phyloP scores from a whole-genome alignment of 2,113 vertebrate species.

The Junco hyemalis region DNA sequence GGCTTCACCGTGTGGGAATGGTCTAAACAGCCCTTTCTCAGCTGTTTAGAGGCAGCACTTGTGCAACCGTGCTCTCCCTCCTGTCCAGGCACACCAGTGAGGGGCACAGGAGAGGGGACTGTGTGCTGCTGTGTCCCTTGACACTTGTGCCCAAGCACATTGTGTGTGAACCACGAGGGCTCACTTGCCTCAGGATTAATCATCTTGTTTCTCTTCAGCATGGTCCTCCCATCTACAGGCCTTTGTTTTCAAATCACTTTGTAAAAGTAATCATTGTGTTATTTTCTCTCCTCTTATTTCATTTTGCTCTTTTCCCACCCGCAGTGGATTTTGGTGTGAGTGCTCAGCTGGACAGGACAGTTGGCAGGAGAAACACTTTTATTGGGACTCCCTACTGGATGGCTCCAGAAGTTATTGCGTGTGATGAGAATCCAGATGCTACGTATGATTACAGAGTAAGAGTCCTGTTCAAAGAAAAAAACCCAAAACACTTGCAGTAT shows the following conservation, averaged over 20 bases:
- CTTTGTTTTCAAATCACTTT: slow-evolving; percentile 10
- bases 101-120: not conserved
- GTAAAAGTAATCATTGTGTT: not conserved
- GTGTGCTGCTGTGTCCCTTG: not conserved
- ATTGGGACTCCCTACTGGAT: slow-evolving; percentile 99
- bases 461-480: not conserved
- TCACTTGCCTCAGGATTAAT: not conserved
- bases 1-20: not conserved
- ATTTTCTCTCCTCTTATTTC: not conserved
- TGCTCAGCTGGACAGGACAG: slow-evolving; percentile 94
- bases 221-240: not conserved
- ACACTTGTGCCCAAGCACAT: not conserved
- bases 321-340: slow-evolving; percentile 98
- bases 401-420: slow-evolving; percentile 98
- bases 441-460: slow-evolving; percentile 98
- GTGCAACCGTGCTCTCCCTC: not conserved
- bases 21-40: not conserved
- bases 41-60: not conserved
- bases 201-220: not conserved
- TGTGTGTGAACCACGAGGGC: not conserved
- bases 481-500: not conserved
- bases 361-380: slow-evolving; percentile 96
- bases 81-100: not conserved
- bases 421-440: slow-evolving; percentile 97
- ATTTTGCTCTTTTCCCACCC: slow-evolving; percentile 25